phyloP scores from a whole-genome alignment of 2,888 invertebrate species.

The Sisyra terminalis region DNA sequence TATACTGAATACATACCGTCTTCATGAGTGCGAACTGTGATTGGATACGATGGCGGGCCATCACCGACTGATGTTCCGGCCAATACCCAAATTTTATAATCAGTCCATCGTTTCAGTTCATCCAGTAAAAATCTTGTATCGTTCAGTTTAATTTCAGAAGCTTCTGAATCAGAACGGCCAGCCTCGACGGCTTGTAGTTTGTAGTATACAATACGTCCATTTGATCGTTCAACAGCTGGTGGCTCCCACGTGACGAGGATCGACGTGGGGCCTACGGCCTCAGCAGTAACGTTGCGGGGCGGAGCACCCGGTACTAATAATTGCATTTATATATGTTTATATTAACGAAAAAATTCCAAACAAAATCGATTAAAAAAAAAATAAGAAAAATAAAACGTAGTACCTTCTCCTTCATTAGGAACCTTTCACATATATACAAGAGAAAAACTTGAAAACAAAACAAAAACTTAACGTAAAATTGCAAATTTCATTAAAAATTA shows the following conservation, averaged over 20 bases:
- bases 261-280: slow-evolving; percentile 75
- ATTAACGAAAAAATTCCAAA: slow-evolving; percentile 2
- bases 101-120: slow-evolving; percentile 86
- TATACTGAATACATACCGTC: slow-evolving; percentile 73
- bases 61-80: slow-evolving; percentile 94
- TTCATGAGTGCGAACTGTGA: slow-evolving; percentile 89
- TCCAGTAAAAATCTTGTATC: slow-evolving; percentile 67
- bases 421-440: slow-evolving; percentile 10
- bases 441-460: slow-evolving; percentile 6
- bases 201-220: slow-evolving; percentile 90
- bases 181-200: slow-evolving; percentile 81
- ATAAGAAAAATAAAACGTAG: too few species aligned
- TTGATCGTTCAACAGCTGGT: slow-evolving; percentile 77
- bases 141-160: slow-evolving; percentile 63
- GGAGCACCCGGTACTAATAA: slow-evolving; percentile 87
- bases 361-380: too few species aligned
- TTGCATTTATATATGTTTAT: slow-evolving; percentile 19
- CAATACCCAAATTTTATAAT: slow-evolving; percentile 91
- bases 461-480: slow-evolving; percentile 24
- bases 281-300: slow-evolving; percentile 83
- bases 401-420: too few species aligned
- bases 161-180: slow-evolving; percentile 71
- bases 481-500: slow-evolving; percentile 28
- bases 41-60: slow-evolving; percentile 83
- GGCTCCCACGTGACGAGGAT: slow-evolving; percentile 86